Conservation (phyloP, 2,888 invertebrate genomes). For the Catonia carolina region DNA sequence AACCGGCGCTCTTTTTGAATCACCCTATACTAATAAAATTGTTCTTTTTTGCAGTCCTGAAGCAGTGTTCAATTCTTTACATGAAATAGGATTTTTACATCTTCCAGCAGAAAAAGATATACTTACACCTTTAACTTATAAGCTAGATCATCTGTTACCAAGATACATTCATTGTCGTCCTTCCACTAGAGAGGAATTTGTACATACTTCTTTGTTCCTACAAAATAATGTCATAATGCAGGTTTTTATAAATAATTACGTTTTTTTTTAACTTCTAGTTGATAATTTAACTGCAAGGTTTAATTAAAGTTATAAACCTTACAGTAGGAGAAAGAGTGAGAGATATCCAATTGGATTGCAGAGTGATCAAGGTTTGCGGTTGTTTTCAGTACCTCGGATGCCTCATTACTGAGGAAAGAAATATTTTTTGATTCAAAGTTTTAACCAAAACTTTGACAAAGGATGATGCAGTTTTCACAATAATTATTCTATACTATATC, state of each 20-base stretch:
- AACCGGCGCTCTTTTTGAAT: no score
- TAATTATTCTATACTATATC: no score
- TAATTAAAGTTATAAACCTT: no score
- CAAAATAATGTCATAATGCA: constrained; percentile 17
- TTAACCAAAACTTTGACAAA: no score
- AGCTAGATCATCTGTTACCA: constrained; percentile 25
- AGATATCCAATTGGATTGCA: background rate
- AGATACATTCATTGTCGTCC: constrained; percentile 20
- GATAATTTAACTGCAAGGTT: background rate
- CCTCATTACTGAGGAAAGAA: no score
- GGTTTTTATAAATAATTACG: background rate
- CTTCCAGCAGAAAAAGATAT: constrained; percentile 11
- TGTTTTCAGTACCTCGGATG: no score
- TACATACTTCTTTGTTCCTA: constrained; percentile 7
- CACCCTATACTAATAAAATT: no score
- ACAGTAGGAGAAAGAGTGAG: no score
- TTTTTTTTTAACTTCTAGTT: background rate
- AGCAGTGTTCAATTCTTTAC: background rate
- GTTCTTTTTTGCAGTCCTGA: no score
- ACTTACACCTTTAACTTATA: constrained; percentile 23
- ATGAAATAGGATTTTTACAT: background rate
- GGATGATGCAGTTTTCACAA: no score
- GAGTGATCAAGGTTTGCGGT: no score
- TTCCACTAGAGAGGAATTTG: constrained; percentile 7
- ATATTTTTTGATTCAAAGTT: no score